Conservation (phyloP, 37 sponge, comb jelly and placozoan species). For the Agelas oroides region DNA sequence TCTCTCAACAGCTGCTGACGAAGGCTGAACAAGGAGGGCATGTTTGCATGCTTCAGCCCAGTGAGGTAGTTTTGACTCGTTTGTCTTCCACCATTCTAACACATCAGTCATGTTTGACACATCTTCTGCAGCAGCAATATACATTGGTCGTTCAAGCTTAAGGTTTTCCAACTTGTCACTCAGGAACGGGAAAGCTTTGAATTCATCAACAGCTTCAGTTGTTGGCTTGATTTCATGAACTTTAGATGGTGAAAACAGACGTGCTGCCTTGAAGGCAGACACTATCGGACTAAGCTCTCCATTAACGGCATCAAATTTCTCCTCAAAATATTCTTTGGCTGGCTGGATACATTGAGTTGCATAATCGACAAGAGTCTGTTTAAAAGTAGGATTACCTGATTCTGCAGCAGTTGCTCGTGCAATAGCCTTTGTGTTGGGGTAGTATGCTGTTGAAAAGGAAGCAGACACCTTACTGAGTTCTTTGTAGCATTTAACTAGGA, state of each 20-base stretch:
- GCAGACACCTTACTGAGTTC: slow-evolving; percentile 12
- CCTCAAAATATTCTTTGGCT: no score
- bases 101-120: slow-evolving; percentile 7
- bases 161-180: slow-evolving; percentile 3
- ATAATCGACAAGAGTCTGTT: no score
- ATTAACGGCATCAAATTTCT: no score
- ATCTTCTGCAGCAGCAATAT: slow-evolving; percentile 12
- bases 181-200: slow-evolving; percentile 2
- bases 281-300: neutral
- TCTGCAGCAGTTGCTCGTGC: slow-evolving; percentile 21
- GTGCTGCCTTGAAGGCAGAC: slow-evolving; percentile 14
- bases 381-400: no score
- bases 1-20: slow-evolving; percentile 28
- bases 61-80: slow-evolving; percentile 4
- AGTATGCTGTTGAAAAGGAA: slow-evolving; percentile 19
- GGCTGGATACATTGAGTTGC: no score
- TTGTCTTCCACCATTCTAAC: neutral
- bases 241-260: no score
- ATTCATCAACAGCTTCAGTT: no score
- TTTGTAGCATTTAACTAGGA: slow-evolving; percentile 9
- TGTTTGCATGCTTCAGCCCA: slow-evolving; percentile 24
- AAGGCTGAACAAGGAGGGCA: slow-evolving; percentile 27
- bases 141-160: slow-evolving; percentile 5
- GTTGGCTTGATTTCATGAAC: no score
- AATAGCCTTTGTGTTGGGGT: slow-evolving; percentile 8